These are phyloP conservation scores for Drosophila gunungcola DNA, from an alignment of 1,140 invertebrate species.

Conservation along the genomic window DNA sequence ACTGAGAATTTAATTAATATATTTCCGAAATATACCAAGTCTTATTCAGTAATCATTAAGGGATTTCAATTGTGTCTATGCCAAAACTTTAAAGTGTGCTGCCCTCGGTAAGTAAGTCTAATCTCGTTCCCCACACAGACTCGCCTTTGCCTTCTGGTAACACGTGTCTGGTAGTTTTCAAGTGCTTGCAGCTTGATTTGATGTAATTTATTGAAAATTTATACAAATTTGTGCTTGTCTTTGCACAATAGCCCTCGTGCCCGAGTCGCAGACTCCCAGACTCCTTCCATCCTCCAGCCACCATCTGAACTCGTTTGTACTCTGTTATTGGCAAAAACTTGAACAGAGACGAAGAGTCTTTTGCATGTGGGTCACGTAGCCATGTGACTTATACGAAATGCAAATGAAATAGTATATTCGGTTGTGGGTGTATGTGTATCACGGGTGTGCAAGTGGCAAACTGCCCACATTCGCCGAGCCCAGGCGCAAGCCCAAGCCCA, in stretches of 20 bases:
- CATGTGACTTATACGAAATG: slow-evolving; percentile 73
- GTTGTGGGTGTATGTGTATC: slow-evolving; percentile 2
- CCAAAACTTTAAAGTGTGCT: neutral
- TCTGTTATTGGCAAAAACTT: slow-evolving; percentile 49
- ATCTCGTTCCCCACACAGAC: slow-evolving; percentile 40
- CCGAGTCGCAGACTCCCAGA: neutral
- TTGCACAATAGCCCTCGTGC: slow-evolving; percentile 50
- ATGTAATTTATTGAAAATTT: slow-evolving; percentile 75
- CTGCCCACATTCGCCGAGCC: slow-evolving; percentile 25
- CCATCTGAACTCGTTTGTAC: slow-evolving; percentile 41
- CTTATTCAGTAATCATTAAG: neutral
- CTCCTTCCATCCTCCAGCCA: neutral
- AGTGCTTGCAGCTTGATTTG: slow-evolving; percentile 68
- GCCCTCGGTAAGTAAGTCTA: slow-evolving; percentile 17
- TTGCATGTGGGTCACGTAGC: slow-evolving; percentile 66
- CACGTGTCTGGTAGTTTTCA: slow-evolving; percentile 58
- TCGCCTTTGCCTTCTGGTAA: slow-evolving; percentile 17
- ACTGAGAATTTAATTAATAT: too few species aligned
- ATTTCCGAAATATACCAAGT: too few species aligned
- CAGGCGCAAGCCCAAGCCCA: too few species aligned
- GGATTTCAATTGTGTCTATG: slow-evolving; percentile 6
- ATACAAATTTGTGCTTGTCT: slow-evolving; percentile 68
- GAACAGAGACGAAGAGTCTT: slow-evolving; percentile 21
- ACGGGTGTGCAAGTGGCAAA: slow-evolving; percentile 48
- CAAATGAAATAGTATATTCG: slow-evolving; percentile 67